Evolutionary conservation across 2,113 vertebrate species (phyloP), one percentile per base, ranked within the genome.

Genomic region (Cavia porcellus): DNA sequence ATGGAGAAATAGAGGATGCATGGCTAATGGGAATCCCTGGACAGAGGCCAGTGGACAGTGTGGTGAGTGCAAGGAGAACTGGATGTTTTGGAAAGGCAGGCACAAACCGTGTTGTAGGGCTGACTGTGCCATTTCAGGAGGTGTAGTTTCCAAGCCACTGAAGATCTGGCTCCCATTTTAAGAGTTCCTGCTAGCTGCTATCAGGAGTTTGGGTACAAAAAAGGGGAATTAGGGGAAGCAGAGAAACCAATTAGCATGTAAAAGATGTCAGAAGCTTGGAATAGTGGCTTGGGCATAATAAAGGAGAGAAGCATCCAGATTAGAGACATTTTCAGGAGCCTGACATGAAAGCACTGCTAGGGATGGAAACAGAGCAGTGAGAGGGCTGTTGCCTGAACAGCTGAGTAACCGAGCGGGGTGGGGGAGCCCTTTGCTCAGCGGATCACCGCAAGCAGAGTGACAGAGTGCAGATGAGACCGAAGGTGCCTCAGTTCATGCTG

Each of bases 311-410:
- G 30, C 0, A 2, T 28, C 80, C 28, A 20, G 59, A 25, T 47
- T 28, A 77, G 74, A 85, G 38, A 55, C 47, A n/a, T 42, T 50
- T 7, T 50, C n/a, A 25, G 32, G 14, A 74, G 10, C 15, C 22
- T 17, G 57, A 61, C 55, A 7, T 17, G n/a, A 50, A 5, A 70
- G 70, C 15, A 64, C 45, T 82, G 82, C 20, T 88, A 20, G 55
- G 38, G n/a, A n/a, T 52, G 30, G 70, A 89, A 55, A 7, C 6
- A 52, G 80, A 75, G 13, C 17, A 0, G 5, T 3, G 22, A 68
- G 22, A 68, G 66, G 19, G 50, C 14, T 1, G 81, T 32, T 0
- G 0, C 28, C 42, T 13, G 13, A 62, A 6, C 30, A n/a, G 32
- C 24, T 17, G 70, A 81, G 59, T 38, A 70, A 57, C 1, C 7